Evolutionary conservation across 2,113 vertebrate genomes (phyloP).

Genomic region (Pyrgilauda ruficollis): DNA sequence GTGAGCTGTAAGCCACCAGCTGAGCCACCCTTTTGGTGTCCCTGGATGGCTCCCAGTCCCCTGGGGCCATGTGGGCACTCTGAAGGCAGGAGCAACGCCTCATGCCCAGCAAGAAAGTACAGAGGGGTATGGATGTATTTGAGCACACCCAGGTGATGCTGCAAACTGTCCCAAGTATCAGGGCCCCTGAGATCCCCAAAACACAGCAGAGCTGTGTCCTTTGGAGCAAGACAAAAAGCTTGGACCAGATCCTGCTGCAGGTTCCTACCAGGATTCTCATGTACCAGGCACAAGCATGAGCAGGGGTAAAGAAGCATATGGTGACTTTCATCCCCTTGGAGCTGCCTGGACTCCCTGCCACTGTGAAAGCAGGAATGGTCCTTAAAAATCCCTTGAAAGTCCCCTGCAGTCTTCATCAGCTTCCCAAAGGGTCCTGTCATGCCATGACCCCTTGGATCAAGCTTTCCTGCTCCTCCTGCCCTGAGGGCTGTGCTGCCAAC

Average conservation of each 20-base stretch:
- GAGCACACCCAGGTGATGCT: not conserved
- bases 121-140: not conserved
- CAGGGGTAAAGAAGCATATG: not conserved
- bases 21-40: not conserved
- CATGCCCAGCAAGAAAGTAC: accelerated
- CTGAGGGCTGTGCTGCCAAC: not conserved
- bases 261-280: not conserved
- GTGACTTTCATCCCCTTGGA: not conserved
- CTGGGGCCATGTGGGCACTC: not conserved
- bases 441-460: not conserved
- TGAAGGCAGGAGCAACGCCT: not conserved
- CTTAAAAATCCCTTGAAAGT: not conserved
- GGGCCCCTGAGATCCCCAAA: not conserved
- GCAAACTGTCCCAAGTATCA: not conserved
- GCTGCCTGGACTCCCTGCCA: not conserved
- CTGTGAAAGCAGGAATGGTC: not conserved
- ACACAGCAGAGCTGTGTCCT: not conserved
- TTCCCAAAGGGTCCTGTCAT: not conserved
- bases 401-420: not conserved
- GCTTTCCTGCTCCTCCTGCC: not conserved
- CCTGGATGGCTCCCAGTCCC: not conserved
- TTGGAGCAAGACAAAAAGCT: not conserved
- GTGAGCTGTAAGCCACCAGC: not conserved
- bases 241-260: not conserved
- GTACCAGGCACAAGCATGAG: not conserved